Conservation (phyloP, 2,888 invertebrate species). For the Cryptocheilus praepositus region DNA sequence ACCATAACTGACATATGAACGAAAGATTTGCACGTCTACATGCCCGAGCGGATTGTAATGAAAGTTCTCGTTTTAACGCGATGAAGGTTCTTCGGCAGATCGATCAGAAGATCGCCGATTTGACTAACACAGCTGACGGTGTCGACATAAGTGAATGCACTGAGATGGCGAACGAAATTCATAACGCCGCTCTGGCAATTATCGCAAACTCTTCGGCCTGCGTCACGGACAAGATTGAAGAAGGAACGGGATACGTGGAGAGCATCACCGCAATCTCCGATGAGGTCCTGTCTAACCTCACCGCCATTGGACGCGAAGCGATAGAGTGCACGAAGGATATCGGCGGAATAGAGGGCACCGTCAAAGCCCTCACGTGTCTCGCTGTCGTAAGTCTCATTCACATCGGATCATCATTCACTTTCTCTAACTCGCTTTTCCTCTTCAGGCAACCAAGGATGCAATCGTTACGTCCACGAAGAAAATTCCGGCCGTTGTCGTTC, state of each 20-base stretch:
- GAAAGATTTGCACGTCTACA: too few relatives aligned
- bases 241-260: conserved; percentile 39
- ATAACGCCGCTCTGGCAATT: neutral
- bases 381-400: conserved; percentile 43
- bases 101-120: conserved; percentile 13
- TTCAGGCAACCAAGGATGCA: neutral
- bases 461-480: neutral
- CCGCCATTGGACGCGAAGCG: conserved; percentile 29
- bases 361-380: conserved; percentile 41
- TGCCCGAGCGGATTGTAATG: too few relatives aligned
- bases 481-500: neutral
- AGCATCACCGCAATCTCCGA: conserved; percentile 32
- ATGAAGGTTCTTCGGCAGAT: conserved; percentile 7
- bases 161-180: conserved; percentile 24
- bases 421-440: neutral
- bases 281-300: conserved; percentile 22
- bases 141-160: conserved; percentile 41
- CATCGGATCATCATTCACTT: neutral
- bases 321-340: conserved; percentile 33
- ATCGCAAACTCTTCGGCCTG: conserved; percentile 38
- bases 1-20: too few relatives aligned
- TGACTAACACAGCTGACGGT: conserved; percentile 22
- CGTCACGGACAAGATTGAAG: conserved; percentile 39
- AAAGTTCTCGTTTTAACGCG: neutral
- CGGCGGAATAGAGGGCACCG: conserved; percentile 19